Evolutionary conservation across 2,888 invertebrate genomes (phyloP).

Genomic region (Leucophora obtusa): DNA sequence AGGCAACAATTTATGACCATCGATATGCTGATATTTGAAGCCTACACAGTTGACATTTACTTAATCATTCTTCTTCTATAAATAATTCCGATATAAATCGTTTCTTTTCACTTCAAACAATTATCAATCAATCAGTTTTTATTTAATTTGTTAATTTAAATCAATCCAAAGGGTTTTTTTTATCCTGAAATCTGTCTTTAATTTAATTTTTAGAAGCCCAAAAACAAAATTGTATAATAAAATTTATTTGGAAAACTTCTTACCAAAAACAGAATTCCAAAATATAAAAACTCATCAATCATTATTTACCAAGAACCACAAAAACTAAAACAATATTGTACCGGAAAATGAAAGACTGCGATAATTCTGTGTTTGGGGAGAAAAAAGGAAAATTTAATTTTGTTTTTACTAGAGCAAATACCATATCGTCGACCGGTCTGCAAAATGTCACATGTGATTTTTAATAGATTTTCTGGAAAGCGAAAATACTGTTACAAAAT

Average conservation of each 20-base stretch:
- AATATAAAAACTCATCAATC: conserved; percentile 55
- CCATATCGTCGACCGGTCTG: too few species aligned
- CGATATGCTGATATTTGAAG: too few species aligned
- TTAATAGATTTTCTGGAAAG: too few species aligned
- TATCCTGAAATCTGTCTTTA: conserved; percentile 7
- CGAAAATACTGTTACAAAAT: too few species aligned
- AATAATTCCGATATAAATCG: too few species aligned
- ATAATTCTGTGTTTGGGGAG: not conserved
- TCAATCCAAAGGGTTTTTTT: not conserved
- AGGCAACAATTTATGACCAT: too few species aligned
- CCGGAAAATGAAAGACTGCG: conserved; percentile 31
- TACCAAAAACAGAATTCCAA: conserved; percentile 5
- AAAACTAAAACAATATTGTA: conserved; percentile 31
- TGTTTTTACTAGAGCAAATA: not conserved
- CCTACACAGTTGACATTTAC: too few species aligned
- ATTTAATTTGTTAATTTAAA: not conserved
- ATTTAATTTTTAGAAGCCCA: conserved; percentile 21
- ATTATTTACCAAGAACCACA: conserved; percentile 25
- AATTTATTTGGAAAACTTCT: not conserved
- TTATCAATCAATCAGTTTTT: conserved; percentile 15
- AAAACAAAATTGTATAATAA: conserved; percentile 19
- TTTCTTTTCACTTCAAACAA: not conserved
- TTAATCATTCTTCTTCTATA: too few species aligned
- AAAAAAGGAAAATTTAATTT: conserved; percentile 15
- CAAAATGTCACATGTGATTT: too few species aligned